phyloP scores from a whole-genome alignment of 2,113 vertebrate species.

The Sinosuthora webbiana region DNA sequence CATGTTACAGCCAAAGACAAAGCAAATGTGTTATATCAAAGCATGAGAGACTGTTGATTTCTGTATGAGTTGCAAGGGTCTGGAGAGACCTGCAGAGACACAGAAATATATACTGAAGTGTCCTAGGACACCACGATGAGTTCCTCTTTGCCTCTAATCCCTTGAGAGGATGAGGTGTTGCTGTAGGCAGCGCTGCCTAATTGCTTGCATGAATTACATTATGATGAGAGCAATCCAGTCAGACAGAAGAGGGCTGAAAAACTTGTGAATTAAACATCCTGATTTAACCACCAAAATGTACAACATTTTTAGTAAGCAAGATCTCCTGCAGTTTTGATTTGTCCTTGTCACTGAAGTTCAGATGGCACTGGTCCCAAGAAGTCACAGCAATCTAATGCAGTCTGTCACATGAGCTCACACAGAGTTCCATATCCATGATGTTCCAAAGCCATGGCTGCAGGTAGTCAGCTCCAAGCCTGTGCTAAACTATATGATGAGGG shows the following conservation, averaged over 20 bases:
- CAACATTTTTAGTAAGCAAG: background rate
- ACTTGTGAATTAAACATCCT: background rate
- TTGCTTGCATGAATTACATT: background rate
- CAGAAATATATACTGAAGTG: background rate
- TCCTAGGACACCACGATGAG: background rate
- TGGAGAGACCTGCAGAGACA: background rate
- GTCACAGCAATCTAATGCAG: background rate
- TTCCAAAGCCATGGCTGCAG: background rate
- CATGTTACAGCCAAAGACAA: background rate
- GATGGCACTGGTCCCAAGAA: background rate
- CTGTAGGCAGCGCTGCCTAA: background rate
- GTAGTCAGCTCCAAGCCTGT: background rate
- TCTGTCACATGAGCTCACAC: background rate
- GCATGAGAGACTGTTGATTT: background rate
- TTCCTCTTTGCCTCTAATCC: background rate
- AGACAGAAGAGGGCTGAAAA: background rate
- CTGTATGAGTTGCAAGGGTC: background rate
- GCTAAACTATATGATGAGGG: background rate
- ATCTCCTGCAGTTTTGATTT: background rate
- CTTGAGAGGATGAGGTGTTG: background rate
- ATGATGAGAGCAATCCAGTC: background rate
- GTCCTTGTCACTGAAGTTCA: background rate
- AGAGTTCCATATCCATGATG: background rate
- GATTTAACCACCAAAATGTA: background rate
- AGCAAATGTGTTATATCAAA: background rate